Percentiles rank a stretch among this genome's conserved stretches.
These are phyloP conservation scores for Falco cherrug DNA, from an alignment of 2,797 vertebrate species.

Conservation along the genomic window DNA sequence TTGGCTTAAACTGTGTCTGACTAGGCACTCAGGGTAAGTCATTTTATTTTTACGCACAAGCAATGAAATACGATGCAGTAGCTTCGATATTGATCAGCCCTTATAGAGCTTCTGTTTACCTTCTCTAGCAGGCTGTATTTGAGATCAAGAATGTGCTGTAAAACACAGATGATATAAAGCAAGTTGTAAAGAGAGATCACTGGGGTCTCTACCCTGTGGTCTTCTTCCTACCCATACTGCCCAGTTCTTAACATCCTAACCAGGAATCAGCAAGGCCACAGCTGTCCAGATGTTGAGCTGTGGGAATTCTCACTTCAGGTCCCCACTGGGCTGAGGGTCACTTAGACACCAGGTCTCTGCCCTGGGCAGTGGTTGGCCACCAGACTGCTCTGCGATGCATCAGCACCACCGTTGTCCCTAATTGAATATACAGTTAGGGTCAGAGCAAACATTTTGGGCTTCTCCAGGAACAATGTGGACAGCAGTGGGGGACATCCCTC, in stretches of 20 bases:
- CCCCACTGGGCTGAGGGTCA: not conserved
- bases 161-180: not conserved
- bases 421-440: accelerated
- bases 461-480: not conserved
- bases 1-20: not conserved
- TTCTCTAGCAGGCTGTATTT: not conserved
- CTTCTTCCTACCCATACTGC: not conserved
- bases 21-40: not conserved
- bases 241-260: not conserved
- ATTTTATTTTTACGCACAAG: not conserved
- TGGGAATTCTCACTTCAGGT: not conserved
- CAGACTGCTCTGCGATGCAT: not conserved
- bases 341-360: not conserved
- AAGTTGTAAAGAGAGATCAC: not conserved
- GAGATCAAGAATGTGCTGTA: not conserved
- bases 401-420: not conserved
- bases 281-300: not conserved
- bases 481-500: not conserved
- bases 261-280: not conserved
- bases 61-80: not conserved
- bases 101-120: not conserved
- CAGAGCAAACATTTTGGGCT: not conserved
- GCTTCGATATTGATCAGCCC: accelerated
- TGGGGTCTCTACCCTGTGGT: not conserved
- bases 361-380: not conserved